A percentile compares a stretch with the other conserved stretches of the same genome.
Conservation (phyloP, 2,113 vertebrate genomes). For the Eleginops maclovinus region DNA sequence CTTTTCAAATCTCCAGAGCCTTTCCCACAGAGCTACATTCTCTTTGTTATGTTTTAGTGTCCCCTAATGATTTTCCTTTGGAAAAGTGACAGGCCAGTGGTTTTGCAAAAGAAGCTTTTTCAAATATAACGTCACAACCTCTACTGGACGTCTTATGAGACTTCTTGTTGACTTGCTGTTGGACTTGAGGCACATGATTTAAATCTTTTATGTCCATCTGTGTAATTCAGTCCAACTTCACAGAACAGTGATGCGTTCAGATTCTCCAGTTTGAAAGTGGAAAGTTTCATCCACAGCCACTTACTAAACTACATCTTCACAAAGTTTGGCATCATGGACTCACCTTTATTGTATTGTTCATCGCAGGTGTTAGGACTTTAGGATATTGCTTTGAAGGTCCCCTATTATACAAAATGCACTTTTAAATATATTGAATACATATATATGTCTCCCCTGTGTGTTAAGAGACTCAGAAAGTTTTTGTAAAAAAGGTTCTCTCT, state of each 20-base stretch:
- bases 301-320: constrained; percentile 8
- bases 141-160: constrained; percentile 32
- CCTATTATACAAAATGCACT: too few relatives aligned
- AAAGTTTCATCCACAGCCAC: constrained; percentile 66
- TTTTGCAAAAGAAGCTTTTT: constrained; percentile 27
- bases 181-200: constrained; percentile 61
- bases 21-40: constrained; percentile 27
- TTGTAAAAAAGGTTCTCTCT: too few relatives aligned
- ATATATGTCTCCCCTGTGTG: too few relatives aligned
- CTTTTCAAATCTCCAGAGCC: constrained; percentile 22
- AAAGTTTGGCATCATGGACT: neutral
- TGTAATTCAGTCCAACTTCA: constrained; percentile 48
- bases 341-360: neutral
- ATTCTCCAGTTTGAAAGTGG: constrained; percentile 69
- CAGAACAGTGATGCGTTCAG: constrained; percentile 62
- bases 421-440: too few relatives aligned
- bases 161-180: constrained; percentile 51
- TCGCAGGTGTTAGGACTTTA: neutral
- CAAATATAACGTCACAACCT: constrained; percentile 42
- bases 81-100: constrained; percentile 22
- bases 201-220: constrained; percentile 54
- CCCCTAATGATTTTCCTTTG: constrained; percentile 38
- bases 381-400: constrained; percentile 8
- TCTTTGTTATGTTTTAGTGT: constrained; percentile 34
- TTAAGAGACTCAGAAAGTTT: too few relatives aligned